phyloP scores from a whole-genome alignment of 2,113 vertebrate genomes.

The Herpetotheres cachinnans region DNA sequence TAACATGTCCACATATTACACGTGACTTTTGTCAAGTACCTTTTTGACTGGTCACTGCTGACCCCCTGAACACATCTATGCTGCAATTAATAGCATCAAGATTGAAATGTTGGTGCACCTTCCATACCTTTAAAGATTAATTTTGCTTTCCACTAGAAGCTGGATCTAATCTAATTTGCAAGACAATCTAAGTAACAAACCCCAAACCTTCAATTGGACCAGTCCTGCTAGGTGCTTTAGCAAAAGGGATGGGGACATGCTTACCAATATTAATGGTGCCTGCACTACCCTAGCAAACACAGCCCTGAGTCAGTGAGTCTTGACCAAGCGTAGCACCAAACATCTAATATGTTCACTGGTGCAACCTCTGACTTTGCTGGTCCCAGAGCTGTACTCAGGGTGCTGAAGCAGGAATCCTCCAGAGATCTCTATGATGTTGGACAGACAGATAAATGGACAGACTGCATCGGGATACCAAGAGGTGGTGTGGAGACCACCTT shows the following conservation, averaged over 20 bases:
- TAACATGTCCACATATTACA: neutral
- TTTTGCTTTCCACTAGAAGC: neutral
- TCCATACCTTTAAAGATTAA: neutral
- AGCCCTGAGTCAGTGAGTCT: neutral
- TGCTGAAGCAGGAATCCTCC: neutral
- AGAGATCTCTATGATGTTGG: neutral
- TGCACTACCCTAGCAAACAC: neutral
- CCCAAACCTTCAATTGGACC: neutral
- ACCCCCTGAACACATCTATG: neutral
- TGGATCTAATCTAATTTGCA: neutral
- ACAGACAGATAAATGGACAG: neutral
- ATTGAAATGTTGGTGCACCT: neutral
- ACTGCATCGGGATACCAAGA: neutral
- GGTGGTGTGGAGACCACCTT: neutral
- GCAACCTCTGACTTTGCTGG: neutral
- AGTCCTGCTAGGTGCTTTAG: neutral
- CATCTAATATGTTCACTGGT: too few species aligned
- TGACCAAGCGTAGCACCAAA: neutral
- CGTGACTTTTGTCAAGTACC: neutral
- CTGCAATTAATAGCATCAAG: neutral
- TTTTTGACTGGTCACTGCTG: neutral
- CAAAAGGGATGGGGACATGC: neutral
- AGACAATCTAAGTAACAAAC: neutral
- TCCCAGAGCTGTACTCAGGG: neutral
- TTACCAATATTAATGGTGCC: neutral